Conservation (phyloP, 1,140 invertebrate species). For the Lucilia cuprina region DNA sequence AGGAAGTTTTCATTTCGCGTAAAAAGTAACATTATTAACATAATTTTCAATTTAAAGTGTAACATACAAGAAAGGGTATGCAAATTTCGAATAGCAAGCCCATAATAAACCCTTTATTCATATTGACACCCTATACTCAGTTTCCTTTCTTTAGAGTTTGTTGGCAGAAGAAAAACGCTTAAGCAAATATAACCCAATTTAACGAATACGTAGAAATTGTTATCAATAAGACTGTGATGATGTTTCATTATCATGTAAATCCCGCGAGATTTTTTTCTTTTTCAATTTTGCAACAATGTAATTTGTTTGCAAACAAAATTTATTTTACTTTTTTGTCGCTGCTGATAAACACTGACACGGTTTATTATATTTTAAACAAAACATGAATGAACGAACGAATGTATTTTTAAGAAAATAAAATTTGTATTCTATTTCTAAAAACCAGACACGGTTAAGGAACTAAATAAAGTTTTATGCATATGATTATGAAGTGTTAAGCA, state of each 20-base stretch:
- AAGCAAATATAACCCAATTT: constrained; percentile 22
- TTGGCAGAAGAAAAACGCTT: background rate
- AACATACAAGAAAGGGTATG: background rate
- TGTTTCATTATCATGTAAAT: constrained; percentile 25
- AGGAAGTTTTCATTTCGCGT: no score
- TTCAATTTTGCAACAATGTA: constrained; percentile 8
- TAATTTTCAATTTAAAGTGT: constrained; percentile 28
- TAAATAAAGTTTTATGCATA: constrained; percentile 30
- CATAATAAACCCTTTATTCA: background rate
- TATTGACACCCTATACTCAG: background rate
- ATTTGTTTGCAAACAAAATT: constrained; percentile 34
- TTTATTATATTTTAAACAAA: background rate
- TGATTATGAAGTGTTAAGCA: background rate
- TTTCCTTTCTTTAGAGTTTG: no score
- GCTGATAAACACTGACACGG: constrained; percentile 6
- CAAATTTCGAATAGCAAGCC: constrained; percentile 14
- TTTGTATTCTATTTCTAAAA: background rate
- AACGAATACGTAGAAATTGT: background rate
- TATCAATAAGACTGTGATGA: background rate
- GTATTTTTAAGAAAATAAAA: background rate
- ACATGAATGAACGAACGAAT: no score
- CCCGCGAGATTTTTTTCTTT: constrained; percentile 11
- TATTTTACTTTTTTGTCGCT: constrained; percentile 9
- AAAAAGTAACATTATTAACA: background rate
- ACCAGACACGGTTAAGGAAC: background rate